Evolutionary conservation across 2,888 invertebrate genomes (phyloP).

Genomic region (Drosophila setosimentum): DNA sequence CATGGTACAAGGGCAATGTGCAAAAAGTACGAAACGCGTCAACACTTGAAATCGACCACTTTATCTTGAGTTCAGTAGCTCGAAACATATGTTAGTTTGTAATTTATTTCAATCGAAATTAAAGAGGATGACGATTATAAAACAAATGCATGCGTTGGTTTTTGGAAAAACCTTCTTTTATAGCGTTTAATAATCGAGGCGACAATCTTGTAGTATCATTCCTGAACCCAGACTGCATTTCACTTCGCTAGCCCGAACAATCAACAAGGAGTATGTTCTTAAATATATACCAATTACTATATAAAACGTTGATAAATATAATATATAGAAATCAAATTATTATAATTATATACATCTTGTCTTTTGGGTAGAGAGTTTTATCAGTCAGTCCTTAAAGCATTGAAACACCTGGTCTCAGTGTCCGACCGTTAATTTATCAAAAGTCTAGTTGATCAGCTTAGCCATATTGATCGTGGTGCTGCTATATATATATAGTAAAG

Average conservation of each 20-base stretch:
- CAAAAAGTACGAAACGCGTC: background rate
- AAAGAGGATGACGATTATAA: background rate
- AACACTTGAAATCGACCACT: conserved; percentile 4
- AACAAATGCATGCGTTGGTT: background rate
- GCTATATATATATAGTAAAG: background rate
- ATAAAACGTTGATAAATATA: background rate
- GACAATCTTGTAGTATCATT: background rate
- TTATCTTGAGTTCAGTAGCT: conserved; percentile 6
- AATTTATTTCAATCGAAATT: background rate
- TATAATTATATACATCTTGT: background rate
- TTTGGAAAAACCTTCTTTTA: background rate
- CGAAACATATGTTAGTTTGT: background rate
- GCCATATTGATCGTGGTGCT: background rate
- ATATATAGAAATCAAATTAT: background rate
- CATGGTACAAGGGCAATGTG: background rate
- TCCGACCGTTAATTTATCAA: background rate
- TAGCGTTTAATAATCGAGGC: background rate
- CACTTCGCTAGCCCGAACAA: background rate
- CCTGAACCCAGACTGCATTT: background rate
- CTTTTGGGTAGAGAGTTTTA: background rate
- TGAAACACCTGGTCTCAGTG: background rate
- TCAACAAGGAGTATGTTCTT: background rate
- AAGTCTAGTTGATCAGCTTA: background rate
- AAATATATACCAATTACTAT: no score
- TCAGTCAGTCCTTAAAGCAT: background rate